Evolutionary conservation across 2,888 invertebrate genomes (phyloP).

Genomic region (Acronicta aceris): DNA sequence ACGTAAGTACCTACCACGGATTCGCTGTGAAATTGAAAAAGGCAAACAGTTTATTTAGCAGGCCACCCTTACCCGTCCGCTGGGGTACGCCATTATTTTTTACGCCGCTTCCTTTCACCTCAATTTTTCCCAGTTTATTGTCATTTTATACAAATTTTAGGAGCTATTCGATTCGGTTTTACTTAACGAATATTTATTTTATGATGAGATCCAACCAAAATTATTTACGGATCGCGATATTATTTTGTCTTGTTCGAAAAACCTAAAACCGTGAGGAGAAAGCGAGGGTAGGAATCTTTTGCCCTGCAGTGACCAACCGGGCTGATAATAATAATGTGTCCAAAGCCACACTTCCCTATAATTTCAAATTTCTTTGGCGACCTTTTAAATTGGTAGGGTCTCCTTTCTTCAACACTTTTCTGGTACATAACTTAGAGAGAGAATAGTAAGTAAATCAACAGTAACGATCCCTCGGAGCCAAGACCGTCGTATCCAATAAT

Average conservation of each 20-base stretch:
- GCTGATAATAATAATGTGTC: background rate
- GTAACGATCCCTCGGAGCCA: constrained; percentile 51
- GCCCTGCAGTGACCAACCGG: no score
- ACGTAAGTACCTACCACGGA: constrained; percentile 55
- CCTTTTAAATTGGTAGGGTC: constrained; percentile 1
- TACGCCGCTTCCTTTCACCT: constrained; percentile 80
- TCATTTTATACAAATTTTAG: constrained; percentile 83
- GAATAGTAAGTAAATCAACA: constrained; percentile 45
- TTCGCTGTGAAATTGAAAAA: constrained; percentile 78
- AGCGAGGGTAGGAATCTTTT: no score
- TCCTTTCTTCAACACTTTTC: constrained; percentile 6
- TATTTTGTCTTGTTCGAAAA: constrained; percentile 32
- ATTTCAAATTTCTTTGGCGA: constrained; percentile 2
- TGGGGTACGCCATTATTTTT: constrained; percentile 84
- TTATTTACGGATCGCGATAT: constrained; percentile 24
- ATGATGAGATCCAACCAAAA: constrained; percentile 53
- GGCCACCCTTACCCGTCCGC: constrained; percentile 70
- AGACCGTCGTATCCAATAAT: constrained; percentile 46
- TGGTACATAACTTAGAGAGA: constrained; percentile 19
- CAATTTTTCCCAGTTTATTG: constrained; percentile 80
- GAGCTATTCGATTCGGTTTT: constrained; percentile 66
- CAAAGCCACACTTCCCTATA: background rate
- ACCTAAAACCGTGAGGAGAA: background rate
- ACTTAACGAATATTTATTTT: constrained; percentile 64
- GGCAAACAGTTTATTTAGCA: constrained; percentile 84